Evolutionary conservation across 1,140 invertebrate species (phyloP), one percentile per base, ranked within the genome.

Genomic region (Anagrus nilaparvatae): DNA sequence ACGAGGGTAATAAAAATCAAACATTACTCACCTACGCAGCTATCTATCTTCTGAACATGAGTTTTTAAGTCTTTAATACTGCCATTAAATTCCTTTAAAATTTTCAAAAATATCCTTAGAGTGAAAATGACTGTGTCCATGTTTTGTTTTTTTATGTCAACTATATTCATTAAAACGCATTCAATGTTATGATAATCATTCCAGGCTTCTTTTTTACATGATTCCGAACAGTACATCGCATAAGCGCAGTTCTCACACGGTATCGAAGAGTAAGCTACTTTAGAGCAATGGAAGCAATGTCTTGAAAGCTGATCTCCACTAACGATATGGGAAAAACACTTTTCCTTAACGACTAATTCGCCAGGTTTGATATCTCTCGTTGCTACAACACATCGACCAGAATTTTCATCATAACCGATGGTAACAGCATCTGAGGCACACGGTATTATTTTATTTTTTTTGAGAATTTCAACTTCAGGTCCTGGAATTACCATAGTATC

Each of bases 241-340:
- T 68, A 66, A 29, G 71, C 73, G 58, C 82, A 86, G 29, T 60
- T 57, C 8, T 70, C 51, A 61, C 82, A 86, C 39, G 82, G 81
- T 44, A 79, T 66, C 49, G 74, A 73, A n/a, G 66, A 40, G 56
- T 72, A 70, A 53, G 65, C 70, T 46, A 76, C 65, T 20, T 70
- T 67, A 46, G 84, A 73, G 57, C 89, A 95, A 50, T 84, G 70
- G 52, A 77, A 77, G 55, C 89, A 95, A 54, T 81, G 74, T 20
- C 71, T 74, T 7, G 69, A 61, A 23, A 65, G 63, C 53, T 78
- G 72, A 10, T 73, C 58, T 25, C 72, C 67, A n/a, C 78, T 50
- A 13, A 89, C 55, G 1, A 85, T 65, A 9, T 72, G 72, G 24
- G 79, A 72, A 59, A 81, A 93, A 8, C 87, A 81, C 33, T 79